Conservation (phyloP, 2,113 vertebrate genomes). For the Psilopsiagon aurifrons region DNA sequence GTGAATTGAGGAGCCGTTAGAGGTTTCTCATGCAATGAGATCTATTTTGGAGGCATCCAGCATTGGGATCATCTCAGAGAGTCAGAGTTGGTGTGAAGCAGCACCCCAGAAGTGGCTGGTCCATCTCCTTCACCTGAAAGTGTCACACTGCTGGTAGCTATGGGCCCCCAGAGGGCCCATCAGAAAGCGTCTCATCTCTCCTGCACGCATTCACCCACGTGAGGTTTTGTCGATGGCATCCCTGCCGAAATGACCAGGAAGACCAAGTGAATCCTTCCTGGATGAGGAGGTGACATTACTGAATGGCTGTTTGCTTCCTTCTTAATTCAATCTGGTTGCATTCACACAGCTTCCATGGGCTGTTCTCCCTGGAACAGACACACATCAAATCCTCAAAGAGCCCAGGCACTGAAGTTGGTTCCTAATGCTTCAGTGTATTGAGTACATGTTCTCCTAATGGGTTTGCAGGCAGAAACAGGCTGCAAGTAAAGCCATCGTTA, state of each 20-base stretch:
- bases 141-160: no score
- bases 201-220: neutral
- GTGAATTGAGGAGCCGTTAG: neutral
- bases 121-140: neutral
- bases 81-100: neutral
- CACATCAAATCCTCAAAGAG: neutral
- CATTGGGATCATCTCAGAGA: neutral
- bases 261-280: neutral
- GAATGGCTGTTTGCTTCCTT: neutral
- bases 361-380: neutral
- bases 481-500: neutral
- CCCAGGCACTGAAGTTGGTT: neutral
- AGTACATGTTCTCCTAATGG: neutral
- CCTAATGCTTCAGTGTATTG: neutral
- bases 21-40: neutral
- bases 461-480: neutral
- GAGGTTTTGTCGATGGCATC: neutral
- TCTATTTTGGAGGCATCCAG: neutral
- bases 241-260: neutral
- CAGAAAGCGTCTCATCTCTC: neutral
- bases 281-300: neutral
- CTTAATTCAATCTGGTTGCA: neutral
- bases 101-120: neutral
- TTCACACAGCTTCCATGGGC: neutral
- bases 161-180: neutral